These are phyloP conservation scores for Hemaris fuciformis DNA, from an alignment of 2,888 invertebrate genomes.

Conservation along the genomic window DNA sequence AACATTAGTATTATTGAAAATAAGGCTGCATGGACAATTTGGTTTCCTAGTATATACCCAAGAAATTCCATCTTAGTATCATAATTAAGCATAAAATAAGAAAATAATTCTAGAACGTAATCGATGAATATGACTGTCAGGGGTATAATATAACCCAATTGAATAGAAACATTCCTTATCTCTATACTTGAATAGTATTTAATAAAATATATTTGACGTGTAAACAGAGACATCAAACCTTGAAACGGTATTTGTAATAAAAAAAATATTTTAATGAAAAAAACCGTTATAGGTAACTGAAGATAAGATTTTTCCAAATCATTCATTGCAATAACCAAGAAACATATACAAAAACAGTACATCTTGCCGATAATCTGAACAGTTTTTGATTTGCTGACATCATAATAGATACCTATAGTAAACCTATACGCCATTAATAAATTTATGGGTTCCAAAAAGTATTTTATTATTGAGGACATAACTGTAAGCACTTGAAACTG, in stretches of 20 bases:
- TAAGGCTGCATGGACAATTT: background rate
- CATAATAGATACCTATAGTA: background rate
- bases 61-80: background rate
- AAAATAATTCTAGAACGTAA: background rate
- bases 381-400: background rate
- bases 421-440: background rate
- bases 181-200: background rate
- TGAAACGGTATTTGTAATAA: background rate
- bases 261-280: background rate
- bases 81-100: background rate
- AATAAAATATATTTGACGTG: background rate
- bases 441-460: background rate
- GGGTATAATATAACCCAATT: background rate
- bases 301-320: background rate
- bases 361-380: background rate
- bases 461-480: background rate
- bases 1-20: background rate
- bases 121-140: background rate
- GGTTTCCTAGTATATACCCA: background rate
- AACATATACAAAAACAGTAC: background rate
- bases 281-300: background rate
- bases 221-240: background rate
- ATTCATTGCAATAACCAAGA: background rate
- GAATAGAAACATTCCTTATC: background rate
- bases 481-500: background rate